A percentile compares a stretch with the other conserved stretches of the same genome.
These are phyloP conservation scores for Salvator merianae DNA, from an alignment of 2,113 vertebrate genomes.

Conservation along the genomic window DNA sequence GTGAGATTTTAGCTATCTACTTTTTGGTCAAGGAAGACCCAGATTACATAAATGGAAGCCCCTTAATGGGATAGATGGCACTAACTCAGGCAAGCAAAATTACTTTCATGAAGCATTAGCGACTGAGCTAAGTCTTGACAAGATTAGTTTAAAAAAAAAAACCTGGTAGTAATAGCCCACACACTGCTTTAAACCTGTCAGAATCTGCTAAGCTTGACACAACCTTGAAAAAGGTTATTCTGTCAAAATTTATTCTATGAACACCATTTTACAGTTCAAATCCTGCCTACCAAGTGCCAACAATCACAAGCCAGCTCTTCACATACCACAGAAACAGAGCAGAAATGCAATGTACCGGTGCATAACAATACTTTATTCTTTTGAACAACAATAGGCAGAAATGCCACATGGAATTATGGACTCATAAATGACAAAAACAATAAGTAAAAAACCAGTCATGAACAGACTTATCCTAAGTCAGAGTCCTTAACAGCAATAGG, in stretches of 20 bases:
- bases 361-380: slow-evolving; percentile 47
- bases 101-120: slow-evolving; percentile 61
- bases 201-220: slow-evolving; percentile 53
- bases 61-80: slow-evolving; percentile 67
- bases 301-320: slow-evolving; percentile 3
- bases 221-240: slow-evolving; percentile 26
- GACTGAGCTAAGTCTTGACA: slow-evolving; percentile 51
- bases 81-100: slow-evolving; percentile 60
- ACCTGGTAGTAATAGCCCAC: slow-evolving; percentile 57
- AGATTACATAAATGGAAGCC: slow-evolving; percentile 37
- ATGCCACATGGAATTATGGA: not conserved
- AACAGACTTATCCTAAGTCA: not conserved
- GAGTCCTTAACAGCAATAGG: not conserved
- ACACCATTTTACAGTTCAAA: slow-evolving; percentile 14
- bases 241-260: slow-evolving; percentile 12
- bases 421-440: not conserved
- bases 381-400: slow-evolving; percentile 39
- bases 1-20: slow-evolving; percentile 36
- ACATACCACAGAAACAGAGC: slow-evolving; percentile 23
- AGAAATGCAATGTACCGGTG: slow-evolving; percentile 27
- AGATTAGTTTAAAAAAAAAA: slow-evolving; percentile 54
- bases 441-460: not conserved
- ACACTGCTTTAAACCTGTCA: slow-evolving; percentile 45
- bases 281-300: slow-evolving; percentile 7
- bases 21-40: slow-evolving; percentile 15